Base-by-base conservation (phyloP, 2,113 vertebrate species). In the Heteronetta atricapilla region DNA sequence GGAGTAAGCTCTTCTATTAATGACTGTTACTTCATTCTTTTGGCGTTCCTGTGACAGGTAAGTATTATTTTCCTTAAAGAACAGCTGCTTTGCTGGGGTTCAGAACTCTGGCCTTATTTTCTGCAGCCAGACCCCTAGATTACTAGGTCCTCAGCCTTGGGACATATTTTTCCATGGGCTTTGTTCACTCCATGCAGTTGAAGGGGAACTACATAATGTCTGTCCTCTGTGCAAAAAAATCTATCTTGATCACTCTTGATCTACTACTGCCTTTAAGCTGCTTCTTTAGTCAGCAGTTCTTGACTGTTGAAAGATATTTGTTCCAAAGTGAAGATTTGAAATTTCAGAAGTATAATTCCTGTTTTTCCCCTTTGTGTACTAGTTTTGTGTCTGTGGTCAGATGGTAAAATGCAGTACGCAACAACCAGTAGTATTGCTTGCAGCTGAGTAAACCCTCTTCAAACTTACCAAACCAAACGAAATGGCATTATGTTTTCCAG, bases 391-490 rank as follows among this genome's bases (percentile, higher is more conserved):
- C 85, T 93, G 68, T 75, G 64, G 36, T 93, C 72, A 91, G 89
- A 93, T 68, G 85, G 66, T 84, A 91, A 94, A 96, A 87, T 8
- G 55, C 40, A 33, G 79, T 78, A 56, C 4, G 1, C 80, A 95
- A 81, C 82, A 91, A 48, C 6, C 62, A 21, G 4, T 4, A 6
- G 14, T 70, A 76, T 69, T 85, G 70, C 44, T 82, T 89, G 28
- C 72, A 88, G 87, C 76, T 90, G 82, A 96, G 76, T 56, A 94
- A 91, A 81, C 29, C 76, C 58, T 83, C 64, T 68, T 67, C 34
- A 90, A 88, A 86, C 72, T 81, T 60, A 81, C 62, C 64, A 89
- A 92, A 94, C 13, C 31, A 72, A 93, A 88, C 0, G 16, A 90
- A 89, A 92, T 66, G 38, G 62, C 1, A 0, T 22, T 93, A 16